Evolutionary conservation across 1,140 invertebrate species (phyloP).

Genomic region (Hyposmocoma kahamanoa): DNA sequence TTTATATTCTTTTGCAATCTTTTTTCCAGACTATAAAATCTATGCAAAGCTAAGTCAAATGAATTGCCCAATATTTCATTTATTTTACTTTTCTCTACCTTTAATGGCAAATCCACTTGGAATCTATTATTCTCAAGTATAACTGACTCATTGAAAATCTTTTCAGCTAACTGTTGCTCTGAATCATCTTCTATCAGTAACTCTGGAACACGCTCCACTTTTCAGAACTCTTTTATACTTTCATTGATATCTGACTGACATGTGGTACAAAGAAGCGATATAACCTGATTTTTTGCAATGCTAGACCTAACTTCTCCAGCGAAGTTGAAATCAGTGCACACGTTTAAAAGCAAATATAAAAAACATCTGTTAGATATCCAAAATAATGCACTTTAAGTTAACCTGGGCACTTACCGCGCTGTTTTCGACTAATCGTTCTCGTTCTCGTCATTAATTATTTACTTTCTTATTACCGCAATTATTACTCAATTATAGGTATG

Average conservation of each 20-base stretch:
- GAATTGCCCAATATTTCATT: not conserved
- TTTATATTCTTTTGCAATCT: not conserved
- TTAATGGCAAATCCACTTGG: not conserved
- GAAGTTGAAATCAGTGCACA: too few relatives aligned
- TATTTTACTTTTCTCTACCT: not conserved
- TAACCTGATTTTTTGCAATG: not conserved
- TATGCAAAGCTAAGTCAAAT: not conserved
- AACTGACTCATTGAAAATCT: not conserved
- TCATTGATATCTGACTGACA: not conserved
- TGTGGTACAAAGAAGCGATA: not conserved
- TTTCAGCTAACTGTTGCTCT: not conserved
- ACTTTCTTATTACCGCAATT: too few relatives aligned
- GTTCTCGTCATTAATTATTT: too few relatives aligned
- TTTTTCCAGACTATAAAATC: not conserved
- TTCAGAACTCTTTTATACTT: not conserved
- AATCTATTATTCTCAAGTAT: not conserved
- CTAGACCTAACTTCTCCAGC: not conserved
- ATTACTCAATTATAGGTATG: too few relatives aligned
- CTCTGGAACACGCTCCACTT: not conserved
- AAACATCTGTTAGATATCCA: too few relatives aligned
- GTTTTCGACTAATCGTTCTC: too few relatives aligned
- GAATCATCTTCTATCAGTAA: not conserved
- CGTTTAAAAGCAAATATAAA: too few relatives aligned
- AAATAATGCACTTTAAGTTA: too few relatives aligned
- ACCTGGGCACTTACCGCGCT: too few relatives aligned